Evolutionary conservation across 2,113 vertebrate species (phyloP).

Genomic region (Pachyramphus minor): DNA sequence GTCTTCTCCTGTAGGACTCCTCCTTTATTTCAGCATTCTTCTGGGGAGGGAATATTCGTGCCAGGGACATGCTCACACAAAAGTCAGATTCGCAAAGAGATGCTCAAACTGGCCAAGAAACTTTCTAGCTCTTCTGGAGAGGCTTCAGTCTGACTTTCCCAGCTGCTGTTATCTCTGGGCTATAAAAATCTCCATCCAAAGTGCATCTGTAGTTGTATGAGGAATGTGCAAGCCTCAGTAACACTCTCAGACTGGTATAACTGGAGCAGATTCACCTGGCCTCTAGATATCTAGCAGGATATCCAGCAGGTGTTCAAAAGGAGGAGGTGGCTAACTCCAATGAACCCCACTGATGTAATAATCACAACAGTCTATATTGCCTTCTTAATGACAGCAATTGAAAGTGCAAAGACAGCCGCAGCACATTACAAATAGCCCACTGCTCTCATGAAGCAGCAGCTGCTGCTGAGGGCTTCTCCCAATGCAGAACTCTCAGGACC

Average conservation of each 20-base stretch:
- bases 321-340: not conserved
- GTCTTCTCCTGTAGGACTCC: not conserved
- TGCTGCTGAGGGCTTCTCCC: constrained; percentile 50
- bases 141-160: not conserved
- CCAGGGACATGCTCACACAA: not conserved
- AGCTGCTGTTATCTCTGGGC: not conserved
- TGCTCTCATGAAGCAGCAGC: constrained; percentile 44
- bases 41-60: not conserved
- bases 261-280: not conserved
- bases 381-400: constrained; percentile 59
- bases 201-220: not conserved
- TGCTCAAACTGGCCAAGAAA: not conserved
- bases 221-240: not conserved
- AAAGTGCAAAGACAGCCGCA: constrained; percentile 11
- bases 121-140: not conserved
- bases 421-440: constrained; percentile 50
- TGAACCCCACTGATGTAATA: not conserved
- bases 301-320: not conserved
- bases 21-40: not conserved
- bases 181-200: not conserved
- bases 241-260: not conserved
- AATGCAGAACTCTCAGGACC: not conserved
- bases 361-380: constrained; percentile 20
- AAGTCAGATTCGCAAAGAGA: not conserved
- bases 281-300: not conserved